phyloP scores from a whole-genome alignment of 1,140 invertebrate species.

The Triops cancriformis region DNA sequence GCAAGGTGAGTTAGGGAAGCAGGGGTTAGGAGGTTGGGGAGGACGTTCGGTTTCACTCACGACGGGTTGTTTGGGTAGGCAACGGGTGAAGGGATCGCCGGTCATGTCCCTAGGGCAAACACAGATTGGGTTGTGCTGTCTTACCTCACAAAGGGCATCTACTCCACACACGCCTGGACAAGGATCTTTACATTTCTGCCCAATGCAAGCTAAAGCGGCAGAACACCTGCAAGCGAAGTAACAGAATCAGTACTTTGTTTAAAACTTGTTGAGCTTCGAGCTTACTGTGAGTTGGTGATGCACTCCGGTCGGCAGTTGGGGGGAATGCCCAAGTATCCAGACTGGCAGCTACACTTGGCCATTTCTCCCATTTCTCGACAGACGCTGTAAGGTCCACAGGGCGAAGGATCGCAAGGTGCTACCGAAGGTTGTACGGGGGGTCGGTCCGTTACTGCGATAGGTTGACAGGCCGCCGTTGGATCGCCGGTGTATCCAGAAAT shows the following conservation, averaged over 20 bases:
- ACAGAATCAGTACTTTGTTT: background rate
- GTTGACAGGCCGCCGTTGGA: conserved; percentile 58
- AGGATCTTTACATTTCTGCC: conserved; percentile 72
- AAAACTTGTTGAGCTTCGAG: background rate
- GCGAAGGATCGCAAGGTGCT: conserved; percentile 65
- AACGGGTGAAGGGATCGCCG: conserved; percentile 71
- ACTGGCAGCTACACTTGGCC: conserved; percentile 70
- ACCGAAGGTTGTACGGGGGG: conserved; percentile 36
- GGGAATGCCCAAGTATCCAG: conserved; percentile 68
- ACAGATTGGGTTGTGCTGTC: conserved; percentile 74
- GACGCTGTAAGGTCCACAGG: conserved; percentile 82
- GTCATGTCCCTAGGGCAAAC: conserved; percentile 69
- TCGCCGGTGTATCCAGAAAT: conserved; percentile 56
- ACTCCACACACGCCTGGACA: conserved; percentile 62
- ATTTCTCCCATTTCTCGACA: conserved; percentile 80
- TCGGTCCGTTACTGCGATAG: conserved; percentile 40
- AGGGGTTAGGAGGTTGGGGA: conserved; percentile 32
- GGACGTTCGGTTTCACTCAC: conserved; percentile 35
- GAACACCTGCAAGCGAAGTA: conserved; percentile 52
- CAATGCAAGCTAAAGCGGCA: conserved; percentile 69
- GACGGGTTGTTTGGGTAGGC: conserved; percentile 38
- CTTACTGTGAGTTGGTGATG: conserved; percentile 42
- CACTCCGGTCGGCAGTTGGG: conserved; percentile 58
- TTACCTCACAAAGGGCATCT: conserved; percentile 68
- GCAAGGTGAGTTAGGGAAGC: conserved; percentile 33